Percentiles rank a stretch among this genome's conserved stretches.
phyloP scores from a whole-genome alignment of 2,797 vertebrate species.

The Ataeniobius toweri region DNA sequence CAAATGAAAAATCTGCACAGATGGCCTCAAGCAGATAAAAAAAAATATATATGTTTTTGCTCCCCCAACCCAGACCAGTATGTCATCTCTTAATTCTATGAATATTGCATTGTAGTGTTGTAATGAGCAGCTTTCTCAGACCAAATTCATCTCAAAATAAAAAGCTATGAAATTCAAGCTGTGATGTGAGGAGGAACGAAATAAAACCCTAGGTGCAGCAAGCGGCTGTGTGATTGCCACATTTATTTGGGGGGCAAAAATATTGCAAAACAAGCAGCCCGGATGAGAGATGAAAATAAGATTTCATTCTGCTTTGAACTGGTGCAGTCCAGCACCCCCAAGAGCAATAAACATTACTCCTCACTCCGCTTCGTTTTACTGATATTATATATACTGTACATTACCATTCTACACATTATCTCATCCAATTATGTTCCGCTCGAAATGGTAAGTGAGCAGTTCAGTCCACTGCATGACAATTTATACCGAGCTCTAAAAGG shows the following conservation, averaged over 20 bases:
- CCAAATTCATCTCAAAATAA: constrained; percentile 45
- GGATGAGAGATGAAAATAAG: constrained; percentile 51
- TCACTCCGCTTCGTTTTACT: constrained; percentile 41
- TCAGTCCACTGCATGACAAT: constrained; percentile 18
- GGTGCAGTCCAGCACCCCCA: constrained; percentile 32
- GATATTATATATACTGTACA: constrained; percentile 33
- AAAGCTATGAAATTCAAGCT: constrained; percentile 17
- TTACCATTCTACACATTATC: constrained; percentile 37
- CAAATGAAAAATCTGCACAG: constrained; percentile 32
- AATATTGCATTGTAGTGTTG: constrained; percentile 47
- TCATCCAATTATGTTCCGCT: constrained; percentile 23
- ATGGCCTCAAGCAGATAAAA: constrained; percentile 15
- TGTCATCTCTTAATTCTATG: constrained; percentile 23
- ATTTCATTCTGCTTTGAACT: constrained; percentile 59
- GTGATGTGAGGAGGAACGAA: constrained; percentile 43
- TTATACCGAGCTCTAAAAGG: constrained; percentile 19
- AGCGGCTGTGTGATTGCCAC: constrained; percentile 22
- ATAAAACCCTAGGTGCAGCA: constrained; percentile 38
- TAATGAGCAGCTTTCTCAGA: constrained; percentile 40
- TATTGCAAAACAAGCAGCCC: constrained; percentile 53
- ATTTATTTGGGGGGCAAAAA: constrained; percentile 43
- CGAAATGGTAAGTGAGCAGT: constrained; percentile 25
- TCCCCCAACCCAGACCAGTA: constrained; percentile 19
- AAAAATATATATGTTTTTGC: constrained; percentile 24
- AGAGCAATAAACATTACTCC: constrained; percentile 54